A percentile compares a stretch with the other conserved stretches of the same genome.
phyloP scores from a whole-genome alignment of 1,140 invertebrate genomes.

The Thaumetopoea pityocampa region DNA sequence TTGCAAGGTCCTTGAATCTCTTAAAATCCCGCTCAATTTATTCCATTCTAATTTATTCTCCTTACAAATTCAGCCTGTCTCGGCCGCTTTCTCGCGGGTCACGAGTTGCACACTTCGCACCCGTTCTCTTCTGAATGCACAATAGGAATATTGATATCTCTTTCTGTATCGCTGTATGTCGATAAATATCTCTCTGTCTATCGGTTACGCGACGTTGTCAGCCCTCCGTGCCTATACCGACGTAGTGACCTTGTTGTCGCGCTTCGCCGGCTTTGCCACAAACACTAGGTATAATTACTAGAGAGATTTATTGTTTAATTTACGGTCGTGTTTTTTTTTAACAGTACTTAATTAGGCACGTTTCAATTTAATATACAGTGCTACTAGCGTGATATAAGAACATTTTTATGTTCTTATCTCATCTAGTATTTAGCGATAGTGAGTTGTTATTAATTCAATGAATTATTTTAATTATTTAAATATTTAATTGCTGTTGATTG shows the following conservation, averaged over 20 bases:
- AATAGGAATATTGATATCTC: slow-evolving; percentile 48
- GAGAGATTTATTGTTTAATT: slow-evolving; percentile 40
- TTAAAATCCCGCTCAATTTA: slow-evolving; percentile 10
- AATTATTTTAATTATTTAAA: too few relatives aligned
- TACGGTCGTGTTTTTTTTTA: slow-evolving; percentile 14
- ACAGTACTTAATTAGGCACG: too few relatives aligned
- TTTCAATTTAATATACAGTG: too few relatives aligned
- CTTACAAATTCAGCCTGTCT: slow-evolving; percentile 53
- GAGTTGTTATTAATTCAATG: too few relatives aligned
- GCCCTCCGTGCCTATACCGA: slow-evolving; percentile 27
- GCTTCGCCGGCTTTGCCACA: slow-evolving; percentile 35
- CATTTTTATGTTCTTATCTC: too few relatives aligned
- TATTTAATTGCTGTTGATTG: too few relatives aligned
- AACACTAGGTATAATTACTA: slow-evolving; percentile 45
- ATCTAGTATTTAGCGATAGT: too few relatives aligned
- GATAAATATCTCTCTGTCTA: slow-evolving; percentile 26
- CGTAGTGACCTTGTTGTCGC: slow-evolving; percentile 52
- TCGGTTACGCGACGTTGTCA: slow-evolving; percentile 51
- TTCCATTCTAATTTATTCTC: slow-evolving; percentile 56
- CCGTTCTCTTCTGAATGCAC: slow-evolving; percentile 65
- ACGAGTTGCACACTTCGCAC: slow-evolving; percentile 55
- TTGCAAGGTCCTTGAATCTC: background rate
- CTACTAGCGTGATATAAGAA: too few relatives aligned
- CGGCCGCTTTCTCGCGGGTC: slow-evolving; percentile 62
- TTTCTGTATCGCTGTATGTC: slow-evolving; percentile 16